Evolutionary conservation across 2,113 vertebrate genomes (phyloP), one percentile per base, ranked within the genome.

Genomic region (Ardeotis arabs): DNA sequence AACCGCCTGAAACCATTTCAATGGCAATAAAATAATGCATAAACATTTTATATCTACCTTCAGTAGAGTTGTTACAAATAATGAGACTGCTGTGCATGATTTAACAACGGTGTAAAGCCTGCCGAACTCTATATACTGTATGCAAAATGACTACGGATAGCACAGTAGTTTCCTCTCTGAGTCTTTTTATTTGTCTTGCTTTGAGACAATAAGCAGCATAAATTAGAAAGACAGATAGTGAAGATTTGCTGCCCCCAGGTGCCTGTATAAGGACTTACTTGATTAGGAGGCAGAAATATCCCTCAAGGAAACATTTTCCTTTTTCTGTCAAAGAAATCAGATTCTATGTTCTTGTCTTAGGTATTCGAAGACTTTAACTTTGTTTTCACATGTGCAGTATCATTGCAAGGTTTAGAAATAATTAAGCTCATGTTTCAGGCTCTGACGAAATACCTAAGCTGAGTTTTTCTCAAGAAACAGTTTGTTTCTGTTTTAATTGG

Each of bases 201-300:
- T 83, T 45, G 44, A 94, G 76, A 89, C 24, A 96, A 52, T 52
- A 74, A 69, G 83, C 63, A 91, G 13, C 4, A 1, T 64, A 50
- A 84, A 72, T 89, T 90, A 89, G 52, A 90, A 62, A 62, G 56
- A 55, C 2, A 17, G 39, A 68, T 9, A 52, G 41, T 91, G 80
- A 97, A 90, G 68, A 90, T 39, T 68, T 96, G 94, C 92, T 97
- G 95, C 96, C 96, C 90, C 76, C 97, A 87, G 60, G 92, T 95
- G 95, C 96, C 69, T 86, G 29, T 58, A 59, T 12, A 45, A 60
- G 37, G 41, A 87, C 80, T 91, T 60, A 91, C 45, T 95, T 58
- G 11, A 70, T 90, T 86, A 86, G 84, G 29, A 93, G 49, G 58
- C 47, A 95, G 89, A 55, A 44, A 39, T 6, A 60, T n/a, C 6